Percentiles rank a stretch among this genome's conserved stretches.
phyloP scores from a whole-genome alignment of 1,140 invertebrate species.

The Coboldia fuscipes region DNA sequence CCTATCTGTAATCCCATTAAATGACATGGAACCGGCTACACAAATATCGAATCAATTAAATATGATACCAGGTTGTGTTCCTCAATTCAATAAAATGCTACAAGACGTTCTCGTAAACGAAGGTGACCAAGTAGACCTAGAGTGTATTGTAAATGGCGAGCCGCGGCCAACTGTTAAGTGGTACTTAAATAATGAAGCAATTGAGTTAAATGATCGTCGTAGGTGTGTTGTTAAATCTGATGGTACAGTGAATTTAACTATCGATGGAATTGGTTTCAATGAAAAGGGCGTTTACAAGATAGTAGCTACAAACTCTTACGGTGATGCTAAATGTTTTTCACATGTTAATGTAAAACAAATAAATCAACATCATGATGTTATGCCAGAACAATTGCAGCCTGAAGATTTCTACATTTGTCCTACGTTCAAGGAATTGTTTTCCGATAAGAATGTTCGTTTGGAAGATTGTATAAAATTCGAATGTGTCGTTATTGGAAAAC shows the following conservation, averaged over 20 bases:
- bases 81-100: slow-evolving; percentile 47
- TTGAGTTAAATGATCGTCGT: slow-evolving; percentile 27
- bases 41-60: slow-evolving; percentile 15
- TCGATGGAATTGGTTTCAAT: slow-evolving; percentile 29
- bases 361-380: slow-evolving; percentile 14
- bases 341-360: slow-evolving; percentile 47
- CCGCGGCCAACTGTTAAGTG: slow-evolving; percentile 47
- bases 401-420: slow-evolving; percentile 35
- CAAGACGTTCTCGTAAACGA: slow-evolving; percentile 40
- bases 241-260: slow-evolving; percentile 32
- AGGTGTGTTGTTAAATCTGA: slow-evolving; percentile 24
- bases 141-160: slow-evolving; percentile 45
- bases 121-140: slow-evolving; percentile 47
- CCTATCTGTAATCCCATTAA: slow-evolving; percentile 26
- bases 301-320: slow-evolving; percentile 43
- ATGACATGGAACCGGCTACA: slow-evolving; percentile 13
- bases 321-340: slow-evolving; percentile 63
- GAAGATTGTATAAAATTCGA: slow-evolving; percentile 44
- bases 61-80: slow-evolving; percentile 23
- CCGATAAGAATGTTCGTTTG: slow-evolving; percentile 25
- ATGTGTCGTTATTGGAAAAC: slow-evolving; percentile 44
- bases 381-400: slow-evolving; percentile 20
- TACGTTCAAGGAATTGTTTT: slow-evolving; percentile 39
- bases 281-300: slow-evolving; percentile 59
- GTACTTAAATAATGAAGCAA: slow-evolving; percentile 45